A percentile compares a stretch with the other conserved stretches of the same genome.
phyloP scores from a whole-genome alignment of 2,888 invertebrate genomes.

The Dasypolia templi region DNA sequence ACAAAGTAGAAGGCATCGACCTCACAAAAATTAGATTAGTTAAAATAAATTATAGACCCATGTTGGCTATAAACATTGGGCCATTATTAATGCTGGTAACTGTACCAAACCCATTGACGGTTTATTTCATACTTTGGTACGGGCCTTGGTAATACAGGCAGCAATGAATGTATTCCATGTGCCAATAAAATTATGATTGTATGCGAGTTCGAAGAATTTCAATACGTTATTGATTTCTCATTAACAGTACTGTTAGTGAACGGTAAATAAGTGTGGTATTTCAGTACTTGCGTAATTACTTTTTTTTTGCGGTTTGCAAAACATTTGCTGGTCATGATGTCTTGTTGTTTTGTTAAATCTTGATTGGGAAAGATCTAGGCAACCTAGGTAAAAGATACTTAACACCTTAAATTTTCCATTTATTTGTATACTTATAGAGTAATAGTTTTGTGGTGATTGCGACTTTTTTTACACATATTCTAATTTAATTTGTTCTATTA shows the following conservation, averaged over 20 bases:
- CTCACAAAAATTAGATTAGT: conserved; percentile 49
- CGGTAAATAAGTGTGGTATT: conserved; percentile 15
- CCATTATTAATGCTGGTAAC: neutral
- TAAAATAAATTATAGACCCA: conserved; percentile 20
- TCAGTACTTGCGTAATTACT: conserved; percentile 3
- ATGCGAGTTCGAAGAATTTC: conserved; percentile 27
- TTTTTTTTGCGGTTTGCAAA: conserved; percentile 9
- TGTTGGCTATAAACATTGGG: conserved; percentile 16
- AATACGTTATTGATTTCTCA: conserved; percentile 36
- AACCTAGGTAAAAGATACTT: neutral
- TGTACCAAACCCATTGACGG: neutral
- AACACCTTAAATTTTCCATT: neutral
- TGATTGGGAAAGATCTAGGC: neutral
- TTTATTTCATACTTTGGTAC: neutral
- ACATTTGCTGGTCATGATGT: conserved; percentile 32
- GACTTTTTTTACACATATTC: no score
- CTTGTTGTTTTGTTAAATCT: neutral
- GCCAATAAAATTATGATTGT: conserved; percentile 7
- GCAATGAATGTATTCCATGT: neutral
- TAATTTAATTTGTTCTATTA: no score
- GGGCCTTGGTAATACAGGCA: neutral
- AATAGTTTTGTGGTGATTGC: no score
- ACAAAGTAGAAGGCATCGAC: conserved; percentile 37
- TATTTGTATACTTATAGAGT: no score
- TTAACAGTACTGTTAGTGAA: conserved; percentile 39